Evolutionary conservation across 2,113 vertebrate species (phyloP).

Genomic region (Pelmatolapia mariae): DNA sequence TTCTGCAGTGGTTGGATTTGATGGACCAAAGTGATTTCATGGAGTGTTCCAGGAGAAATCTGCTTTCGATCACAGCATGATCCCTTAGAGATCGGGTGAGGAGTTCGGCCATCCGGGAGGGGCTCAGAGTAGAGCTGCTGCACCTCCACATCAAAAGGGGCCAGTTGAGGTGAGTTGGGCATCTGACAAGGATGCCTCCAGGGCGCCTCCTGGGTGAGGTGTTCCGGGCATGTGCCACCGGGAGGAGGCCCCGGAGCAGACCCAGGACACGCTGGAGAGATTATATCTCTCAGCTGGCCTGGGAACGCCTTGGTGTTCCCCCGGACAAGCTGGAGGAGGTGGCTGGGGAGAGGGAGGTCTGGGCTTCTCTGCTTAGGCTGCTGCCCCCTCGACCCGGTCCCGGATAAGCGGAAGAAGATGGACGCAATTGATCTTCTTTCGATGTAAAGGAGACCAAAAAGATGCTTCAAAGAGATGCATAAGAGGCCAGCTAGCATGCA

Average conservation of each 20-base stretch:
- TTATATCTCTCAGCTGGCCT: rapidly evolving
- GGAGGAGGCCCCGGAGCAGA: neutral
- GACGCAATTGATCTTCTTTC: neutral
- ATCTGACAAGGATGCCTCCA: rapidly evolving
- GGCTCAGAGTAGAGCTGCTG: neutral
- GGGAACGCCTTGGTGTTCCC: neutral
- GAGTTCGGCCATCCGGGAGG: rapidly evolving
- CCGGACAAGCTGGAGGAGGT: rapidly evolving
- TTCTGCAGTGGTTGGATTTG: neutral
- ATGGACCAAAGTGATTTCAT: neutral
- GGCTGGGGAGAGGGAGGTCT: neutral
- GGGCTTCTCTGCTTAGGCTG: neutral
- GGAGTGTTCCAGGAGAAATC: neutral
- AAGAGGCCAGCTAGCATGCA: neutral
- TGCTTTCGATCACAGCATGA: neutral
- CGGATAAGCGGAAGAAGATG: neutral
- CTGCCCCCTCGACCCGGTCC: rapidly evolving
- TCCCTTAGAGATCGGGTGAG: neutral
- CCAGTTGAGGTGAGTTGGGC: neutral
- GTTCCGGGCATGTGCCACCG: rapidly evolving
- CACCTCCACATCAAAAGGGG: neutral
- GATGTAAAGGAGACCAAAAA: neutral
- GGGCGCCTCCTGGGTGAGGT: rapidly evolving
- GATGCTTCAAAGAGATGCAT: neutral
- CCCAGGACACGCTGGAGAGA: neutral